phyloP scores from a whole-genome alignment of 2,888 invertebrate genomes.

The Agrypnus murinus region DNA sequence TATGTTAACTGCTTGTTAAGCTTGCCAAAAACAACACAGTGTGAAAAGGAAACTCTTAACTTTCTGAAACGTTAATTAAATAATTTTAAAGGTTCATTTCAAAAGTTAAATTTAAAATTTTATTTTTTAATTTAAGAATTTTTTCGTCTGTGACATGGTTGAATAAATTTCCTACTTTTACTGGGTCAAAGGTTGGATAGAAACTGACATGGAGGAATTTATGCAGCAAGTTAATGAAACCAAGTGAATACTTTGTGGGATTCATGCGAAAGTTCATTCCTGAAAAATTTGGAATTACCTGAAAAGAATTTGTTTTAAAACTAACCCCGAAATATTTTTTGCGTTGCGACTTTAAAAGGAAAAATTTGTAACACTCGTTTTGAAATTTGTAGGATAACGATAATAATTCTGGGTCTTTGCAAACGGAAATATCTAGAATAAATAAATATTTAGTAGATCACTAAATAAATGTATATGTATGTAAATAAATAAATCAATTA shows the following conservation, averaged over 20 bases:
- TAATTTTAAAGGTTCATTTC: neutral
- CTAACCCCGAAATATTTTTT: no score
- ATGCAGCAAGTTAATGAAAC: slow-evolving; percentile 26
- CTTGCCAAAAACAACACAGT: neutral
- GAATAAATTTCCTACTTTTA: slow-evolving; percentile 16
- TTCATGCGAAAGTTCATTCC: slow-evolving; percentile 27
- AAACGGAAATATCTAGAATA: no score
- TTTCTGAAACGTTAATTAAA: no score
- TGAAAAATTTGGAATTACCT: slow-evolving; percentile 12
- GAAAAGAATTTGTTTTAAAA: neutral
- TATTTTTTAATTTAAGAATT: neutral
- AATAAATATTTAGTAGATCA: no score
- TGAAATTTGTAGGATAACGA: no score
- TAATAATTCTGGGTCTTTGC: no score
- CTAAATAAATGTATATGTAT: no score
- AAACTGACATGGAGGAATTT: slow-evolving; percentile 16
- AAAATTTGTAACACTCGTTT: no score
- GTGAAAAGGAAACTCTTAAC: neutral
- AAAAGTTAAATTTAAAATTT: neutral
- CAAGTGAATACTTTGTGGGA: slow-evolving; percentile 7
- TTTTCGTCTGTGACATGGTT: neutral
- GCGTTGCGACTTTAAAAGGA: no score
- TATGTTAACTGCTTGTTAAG: no score
- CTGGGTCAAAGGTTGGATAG: slow-evolving; percentile 10
- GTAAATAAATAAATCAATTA: no score